Evolutionary conservation across 2,797 vertebrate species (phyloP).

Genomic region (Amniataba percoides): DNA sequence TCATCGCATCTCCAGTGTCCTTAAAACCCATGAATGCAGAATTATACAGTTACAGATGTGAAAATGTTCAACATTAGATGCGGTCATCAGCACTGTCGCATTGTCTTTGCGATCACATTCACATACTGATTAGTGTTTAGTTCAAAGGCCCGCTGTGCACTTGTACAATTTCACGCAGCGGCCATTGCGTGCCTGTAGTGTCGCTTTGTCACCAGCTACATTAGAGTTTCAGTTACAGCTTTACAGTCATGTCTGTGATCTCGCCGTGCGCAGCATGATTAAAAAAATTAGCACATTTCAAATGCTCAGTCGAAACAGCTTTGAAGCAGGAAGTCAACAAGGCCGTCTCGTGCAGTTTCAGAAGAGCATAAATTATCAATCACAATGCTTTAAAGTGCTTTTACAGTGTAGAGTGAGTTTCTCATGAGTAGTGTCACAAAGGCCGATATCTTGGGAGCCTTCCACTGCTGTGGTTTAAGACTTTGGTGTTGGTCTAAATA

Average conservation of each 20-base stretch:
- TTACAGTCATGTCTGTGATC: conserved; percentile 16
- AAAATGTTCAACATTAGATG: no score
- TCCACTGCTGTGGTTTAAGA: neutral
- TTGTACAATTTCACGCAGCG: neutral
- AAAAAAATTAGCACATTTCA: conserved; percentile 9
- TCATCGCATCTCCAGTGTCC: no score
- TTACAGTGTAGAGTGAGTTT: neutral
- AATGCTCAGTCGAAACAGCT: neutral
- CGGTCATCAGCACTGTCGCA: neutral
- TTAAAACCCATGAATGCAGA: no score
- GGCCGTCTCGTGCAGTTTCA: neutral
- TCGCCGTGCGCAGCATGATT: neutral
- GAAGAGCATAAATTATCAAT: conserved; percentile 13
- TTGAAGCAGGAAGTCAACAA: conserved; percentile 13
- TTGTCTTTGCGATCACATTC: neutral
- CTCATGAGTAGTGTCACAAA: neutral
- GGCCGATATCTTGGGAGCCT: neutral
- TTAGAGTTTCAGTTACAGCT: no score
- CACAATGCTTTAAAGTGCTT: neutral
- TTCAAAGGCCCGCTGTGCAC: neutral
- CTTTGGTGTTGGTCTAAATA: neutral
- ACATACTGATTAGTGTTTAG: neutral
- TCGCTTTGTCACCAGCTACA: neutral
- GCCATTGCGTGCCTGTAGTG: neutral
- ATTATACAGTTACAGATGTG: no score